Conservation (phyloP, 2,888 invertebrate species). For the Lamellibrachia columna region DNA sequence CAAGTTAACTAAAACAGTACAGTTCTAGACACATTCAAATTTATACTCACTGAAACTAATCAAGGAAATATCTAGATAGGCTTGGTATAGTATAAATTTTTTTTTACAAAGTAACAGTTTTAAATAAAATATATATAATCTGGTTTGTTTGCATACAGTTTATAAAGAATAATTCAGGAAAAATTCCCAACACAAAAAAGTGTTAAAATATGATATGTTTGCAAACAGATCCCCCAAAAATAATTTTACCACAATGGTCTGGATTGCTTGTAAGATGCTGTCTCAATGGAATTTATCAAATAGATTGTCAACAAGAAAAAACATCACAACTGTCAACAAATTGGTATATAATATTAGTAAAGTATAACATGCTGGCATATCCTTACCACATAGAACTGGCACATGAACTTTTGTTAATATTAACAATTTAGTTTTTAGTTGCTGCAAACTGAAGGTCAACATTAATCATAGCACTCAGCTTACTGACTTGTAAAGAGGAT, state of each 20-base stretch:
- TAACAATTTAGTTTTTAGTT: neutral
- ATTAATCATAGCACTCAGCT: neutral
- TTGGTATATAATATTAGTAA: neutral
- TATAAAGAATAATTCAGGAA: no score
- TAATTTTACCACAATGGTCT: neutral
- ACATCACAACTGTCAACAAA: neutral
- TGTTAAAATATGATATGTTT: neutral
- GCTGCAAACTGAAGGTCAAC: neutral
- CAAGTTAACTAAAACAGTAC: no score
- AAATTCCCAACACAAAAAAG: no score
- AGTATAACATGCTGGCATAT: neutral
- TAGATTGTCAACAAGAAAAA: neutral
- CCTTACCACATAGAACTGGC: neutral
- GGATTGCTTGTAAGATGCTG: neutral
- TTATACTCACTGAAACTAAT: no score
- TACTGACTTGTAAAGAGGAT: neutral
- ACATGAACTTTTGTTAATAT: neutral
- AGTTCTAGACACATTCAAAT: no score
- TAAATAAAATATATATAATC: no score
- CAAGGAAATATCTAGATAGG: no score
- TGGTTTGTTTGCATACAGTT: no score
- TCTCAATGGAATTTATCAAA: neutral
- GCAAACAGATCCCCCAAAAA: neutral
- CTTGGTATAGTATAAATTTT: no score
- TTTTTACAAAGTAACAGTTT: no score